Percentiles rank a stretch among this genome's conserved stretches.
Conservation (phyloP, 1,140 invertebrate genomes). For the Papilio polytes region DNA sequence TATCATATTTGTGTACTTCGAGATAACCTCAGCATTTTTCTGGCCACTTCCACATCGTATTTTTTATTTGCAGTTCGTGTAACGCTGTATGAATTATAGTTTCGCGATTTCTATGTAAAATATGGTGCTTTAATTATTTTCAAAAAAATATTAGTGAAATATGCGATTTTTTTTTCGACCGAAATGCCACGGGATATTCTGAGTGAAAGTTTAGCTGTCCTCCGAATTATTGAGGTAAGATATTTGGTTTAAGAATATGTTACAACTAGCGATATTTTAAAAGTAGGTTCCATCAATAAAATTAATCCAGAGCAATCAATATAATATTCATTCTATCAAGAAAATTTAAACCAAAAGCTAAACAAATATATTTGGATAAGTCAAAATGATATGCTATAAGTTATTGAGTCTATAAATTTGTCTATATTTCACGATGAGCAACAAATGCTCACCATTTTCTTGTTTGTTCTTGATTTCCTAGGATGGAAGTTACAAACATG, state of each 20-base stretch:
- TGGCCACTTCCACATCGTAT: background rate
- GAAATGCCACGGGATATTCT: conserved; percentile 77
- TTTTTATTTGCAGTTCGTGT: conserved; percentile 4
- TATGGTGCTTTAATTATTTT: conserved; percentile 18
- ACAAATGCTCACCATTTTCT: too few species aligned
- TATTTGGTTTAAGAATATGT: background rate
- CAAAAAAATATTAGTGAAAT: conserved; percentile 28
- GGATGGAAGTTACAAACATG: too few species aligned
- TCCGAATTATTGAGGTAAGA: conserved; percentile 75
- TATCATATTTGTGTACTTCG: conserved; percentile 3
- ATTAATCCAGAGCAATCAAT: background rate
- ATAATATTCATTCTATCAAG: background rate
- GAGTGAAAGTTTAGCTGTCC: conserved; percentile 74
- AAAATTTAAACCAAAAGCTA: too few species aligned
- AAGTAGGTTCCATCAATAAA: background rate
- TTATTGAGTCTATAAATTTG: too few species aligned
- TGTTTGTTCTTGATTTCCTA: too few species aligned
- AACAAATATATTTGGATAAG: too few species aligned
- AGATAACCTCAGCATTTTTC: background rate
- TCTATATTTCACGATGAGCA: too few species aligned
- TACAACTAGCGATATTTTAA: too few species aligned
- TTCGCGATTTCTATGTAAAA: background rate
- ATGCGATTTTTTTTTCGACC: conserved; percentile 43
- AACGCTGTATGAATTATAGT: background rate
- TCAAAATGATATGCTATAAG: too few species aligned